These are phyloP conservation scores for Siniperca obscura DNA, from an alignment of 2,797 vertebrate genomes.

Conservation along the genomic window DNA sequence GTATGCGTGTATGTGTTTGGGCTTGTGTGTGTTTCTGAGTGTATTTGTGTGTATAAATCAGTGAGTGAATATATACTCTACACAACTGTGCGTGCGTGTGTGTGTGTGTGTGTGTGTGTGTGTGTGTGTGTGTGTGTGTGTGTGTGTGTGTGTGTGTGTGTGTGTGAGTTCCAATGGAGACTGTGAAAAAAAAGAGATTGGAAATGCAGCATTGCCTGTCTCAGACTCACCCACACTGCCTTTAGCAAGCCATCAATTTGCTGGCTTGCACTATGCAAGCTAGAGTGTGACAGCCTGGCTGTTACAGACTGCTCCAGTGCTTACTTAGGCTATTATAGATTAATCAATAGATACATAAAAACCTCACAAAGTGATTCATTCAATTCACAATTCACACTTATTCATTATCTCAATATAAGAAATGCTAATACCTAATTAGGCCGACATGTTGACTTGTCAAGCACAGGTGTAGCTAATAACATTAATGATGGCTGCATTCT, in stretches of 20 bases:
- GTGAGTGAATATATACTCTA: background rate
- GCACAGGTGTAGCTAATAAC: constrained; percentile 17
- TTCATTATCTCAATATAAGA: constrained; percentile 9
- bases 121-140: background rate
- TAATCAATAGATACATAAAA: constrained; percentile 68
- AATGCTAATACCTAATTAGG: constrained; percentile 27
- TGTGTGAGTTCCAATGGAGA: background rate
- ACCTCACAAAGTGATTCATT: constrained; percentile 49
- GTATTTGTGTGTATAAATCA: background rate
- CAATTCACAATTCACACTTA: constrained; percentile 36
- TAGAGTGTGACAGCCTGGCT: constrained; percentile 44
- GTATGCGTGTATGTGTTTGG: background rate
- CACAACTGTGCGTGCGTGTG: background rate
- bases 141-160: background rate
- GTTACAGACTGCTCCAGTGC: constrained; percentile 39
- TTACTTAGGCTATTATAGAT: constrained; percentile 61
- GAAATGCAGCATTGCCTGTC: constrained; percentile 37
- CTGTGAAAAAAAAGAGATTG: constrained; percentile 11
- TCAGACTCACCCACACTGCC: constrained; percentile 43
- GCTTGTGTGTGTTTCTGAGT: constrained; percentile 1
- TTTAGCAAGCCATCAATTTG: constrained; percentile 62
- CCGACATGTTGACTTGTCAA: constrained; percentile 16
- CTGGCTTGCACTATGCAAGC: constrained; percentile 38
- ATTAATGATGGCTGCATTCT: constrained; percentile 9
- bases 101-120: background rate